phyloP scores from a whole-genome alignment of 2,888 invertebrate species.

The Cantharis nigra region DNA sequence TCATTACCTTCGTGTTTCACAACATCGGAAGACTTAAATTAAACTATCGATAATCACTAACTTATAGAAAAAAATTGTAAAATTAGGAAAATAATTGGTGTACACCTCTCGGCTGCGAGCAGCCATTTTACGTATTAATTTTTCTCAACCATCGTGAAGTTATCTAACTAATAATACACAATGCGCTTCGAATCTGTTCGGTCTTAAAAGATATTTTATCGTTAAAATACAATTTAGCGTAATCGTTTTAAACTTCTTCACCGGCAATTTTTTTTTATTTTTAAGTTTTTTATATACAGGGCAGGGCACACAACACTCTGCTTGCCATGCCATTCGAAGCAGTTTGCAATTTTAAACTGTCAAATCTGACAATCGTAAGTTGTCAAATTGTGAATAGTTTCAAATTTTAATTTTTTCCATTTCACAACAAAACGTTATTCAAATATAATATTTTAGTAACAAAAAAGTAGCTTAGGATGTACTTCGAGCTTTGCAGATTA shows the following conservation, averaged over 20 bases:
- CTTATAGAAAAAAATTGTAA: conserved; percentile 35
- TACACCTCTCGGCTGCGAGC: conserved; percentile 44
- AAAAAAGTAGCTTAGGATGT: no score
- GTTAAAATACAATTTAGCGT: not conserved
- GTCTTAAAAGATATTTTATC: not conserved
- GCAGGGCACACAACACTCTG: not conserved
- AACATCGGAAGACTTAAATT: conserved; percentile 42
- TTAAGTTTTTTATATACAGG: not conserved
- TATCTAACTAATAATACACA: not conserved
- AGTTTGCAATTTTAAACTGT: no score
- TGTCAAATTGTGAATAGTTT: no score
- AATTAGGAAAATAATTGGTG: conserved; percentile 42
- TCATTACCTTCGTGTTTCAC: conserved; percentile 47
- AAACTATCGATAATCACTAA: conserved; percentile 41
- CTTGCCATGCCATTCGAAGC: no score
- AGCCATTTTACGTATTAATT: conserved; percentile 44
- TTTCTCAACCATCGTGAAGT: not conserved
- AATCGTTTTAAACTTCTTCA: not conserved
- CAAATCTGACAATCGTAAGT: no score
- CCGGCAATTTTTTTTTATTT: not conserved
- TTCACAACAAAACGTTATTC: no score
- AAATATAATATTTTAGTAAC: no score
- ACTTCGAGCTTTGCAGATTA: no score
- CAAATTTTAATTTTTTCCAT: no score
- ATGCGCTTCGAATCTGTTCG: not conserved